Evolutionary conservation across 1,140 invertebrate species (phyloP), one percentile per base, ranked within the genome.

Genomic region (Parapsyche elsis): DNA sequence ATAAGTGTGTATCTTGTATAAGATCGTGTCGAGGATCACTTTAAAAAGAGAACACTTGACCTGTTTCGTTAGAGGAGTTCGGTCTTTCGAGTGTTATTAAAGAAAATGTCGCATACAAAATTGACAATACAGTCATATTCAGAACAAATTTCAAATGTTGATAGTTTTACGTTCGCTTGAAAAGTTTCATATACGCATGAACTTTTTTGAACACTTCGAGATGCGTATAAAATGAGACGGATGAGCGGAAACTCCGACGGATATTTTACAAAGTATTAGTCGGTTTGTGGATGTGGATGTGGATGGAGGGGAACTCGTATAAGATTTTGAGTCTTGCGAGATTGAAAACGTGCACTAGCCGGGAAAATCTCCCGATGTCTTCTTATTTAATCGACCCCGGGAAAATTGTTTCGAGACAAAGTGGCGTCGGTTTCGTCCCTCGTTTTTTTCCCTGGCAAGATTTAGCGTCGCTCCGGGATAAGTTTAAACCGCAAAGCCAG

Each of bases 401-500:
- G 64, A 67, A 67, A 67, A 67, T 67, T 67, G 64, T 67, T 67
- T 67, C 64, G 64, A 67, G 19, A 67, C 64, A 67, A 26, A 67
- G 64, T 23, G 24, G 64, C 23, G 19, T 24, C 64, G 64, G 2
- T 67, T 67, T 67, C 24, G 2, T 12, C 21, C 24, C 21, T 21
- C 5, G 12, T 67, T 67, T 67, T 67, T 67, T 12, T 14, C 9
- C 10, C 24, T 9, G 64, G n/a, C 9, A 21, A 61, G 57, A 61
- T 61, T 61, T 61, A 61, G 57, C 57, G 57, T 19, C 57, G 9
- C 7, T 61, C 71, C 19, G 67, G 38, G 71, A 74, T 74, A 74
- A 74, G 71, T 74, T 74, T 74, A 74, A 74, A 74, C 71, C 71
- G 45, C 71, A 74, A 74, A 74, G 71, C 45, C 49, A 19, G 12